Evolutionary conservation across 1,140 invertebrate species (phyloP), one percentile per base, ranked within the genome.

Genomic region (Drosophila asahinai): DNA sequence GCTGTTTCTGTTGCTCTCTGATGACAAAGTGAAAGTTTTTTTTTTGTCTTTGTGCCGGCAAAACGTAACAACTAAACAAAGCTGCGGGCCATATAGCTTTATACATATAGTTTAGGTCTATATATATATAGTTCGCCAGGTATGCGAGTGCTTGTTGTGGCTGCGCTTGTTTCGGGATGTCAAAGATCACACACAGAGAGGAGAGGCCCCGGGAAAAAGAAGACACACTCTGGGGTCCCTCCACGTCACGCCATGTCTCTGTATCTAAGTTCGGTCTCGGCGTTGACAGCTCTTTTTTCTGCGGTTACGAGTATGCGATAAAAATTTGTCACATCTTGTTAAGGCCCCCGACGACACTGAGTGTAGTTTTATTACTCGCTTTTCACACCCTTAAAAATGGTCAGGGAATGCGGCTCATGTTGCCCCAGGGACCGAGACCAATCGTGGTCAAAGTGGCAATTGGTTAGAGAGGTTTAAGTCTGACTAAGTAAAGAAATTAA

Each of bases 1-100:
- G 80, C 81, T 78, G 71, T 87, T 87, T 71, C 51, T 82, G 65
- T 58, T 77, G 76, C 76, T 73, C 70, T 79, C 42, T 87, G 81
- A 84, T 84, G 84, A 89, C 84, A 89, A 87, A 87, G 84, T 87
- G 84, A 87, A 87, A 87, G 84, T 87, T 87, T 77, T 83, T 74
- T 72, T 71, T 83, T 68, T 83, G 57, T 89, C 48, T 81, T 62
- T 86, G 67, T 71, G 78, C 54, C 77, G 77, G 70, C 68, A 89
- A 84, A 87, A 81, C 80, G 84, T 87, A 89, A 90, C 84, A 87
- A 87, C 84, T 87, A 81, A 87, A 81, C 81, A 84, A 78, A 84
- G 70, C 84, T 89, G 77, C 83, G 83, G 83, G 83, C 76, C 71
- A 87, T 77, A 80, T 63, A 66, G 47, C 59, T 73, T 48, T 54